Conservation (phyloP, 2,113 vertebrate species). For the Heterochromis multidens region DNA sequence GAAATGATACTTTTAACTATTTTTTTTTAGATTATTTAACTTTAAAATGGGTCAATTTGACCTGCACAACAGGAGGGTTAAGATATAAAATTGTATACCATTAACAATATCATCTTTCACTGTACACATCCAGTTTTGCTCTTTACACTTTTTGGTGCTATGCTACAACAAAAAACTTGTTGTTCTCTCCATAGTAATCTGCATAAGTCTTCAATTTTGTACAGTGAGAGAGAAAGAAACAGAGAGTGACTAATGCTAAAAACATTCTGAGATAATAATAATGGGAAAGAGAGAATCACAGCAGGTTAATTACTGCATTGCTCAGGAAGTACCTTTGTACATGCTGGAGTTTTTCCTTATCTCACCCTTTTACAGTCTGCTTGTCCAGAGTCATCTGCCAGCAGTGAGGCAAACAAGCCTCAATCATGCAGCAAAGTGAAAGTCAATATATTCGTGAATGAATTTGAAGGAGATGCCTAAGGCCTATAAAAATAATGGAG, state of each 20-base stretch:
- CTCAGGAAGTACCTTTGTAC: neutral
- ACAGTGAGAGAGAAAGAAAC: neutral
- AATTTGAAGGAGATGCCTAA: conserved; percentile 59
- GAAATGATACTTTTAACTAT: no score
- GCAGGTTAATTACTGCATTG: neutral
- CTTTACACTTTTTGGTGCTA: neutral
- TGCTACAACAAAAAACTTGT: neutral
- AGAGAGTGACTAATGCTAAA: neutral
- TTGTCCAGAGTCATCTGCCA: conserved; percentile 31
- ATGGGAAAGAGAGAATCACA: neutral
- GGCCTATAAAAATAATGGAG: conserved; percentile 71
- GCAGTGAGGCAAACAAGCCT: conserved; percentile 61
- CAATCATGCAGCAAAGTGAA: conserved; percentile 67
- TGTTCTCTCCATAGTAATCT: neutral
- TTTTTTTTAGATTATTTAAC: no score
- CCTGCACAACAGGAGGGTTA: no score
- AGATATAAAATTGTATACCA: neutral
- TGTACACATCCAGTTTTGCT: neutral
- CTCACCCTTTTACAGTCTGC: conserved; percentile 45
- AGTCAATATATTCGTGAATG: conserved; percentile 73
- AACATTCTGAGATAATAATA: neutral
- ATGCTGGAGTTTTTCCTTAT: neutral
- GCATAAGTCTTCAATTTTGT: neutral
- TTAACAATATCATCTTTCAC: neutral
- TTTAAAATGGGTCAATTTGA: no score